Evolutionary conservation across 2,888 invertebrate genomes (phyloP).

Genomic region (Orthonevra nobilis): DNA sequence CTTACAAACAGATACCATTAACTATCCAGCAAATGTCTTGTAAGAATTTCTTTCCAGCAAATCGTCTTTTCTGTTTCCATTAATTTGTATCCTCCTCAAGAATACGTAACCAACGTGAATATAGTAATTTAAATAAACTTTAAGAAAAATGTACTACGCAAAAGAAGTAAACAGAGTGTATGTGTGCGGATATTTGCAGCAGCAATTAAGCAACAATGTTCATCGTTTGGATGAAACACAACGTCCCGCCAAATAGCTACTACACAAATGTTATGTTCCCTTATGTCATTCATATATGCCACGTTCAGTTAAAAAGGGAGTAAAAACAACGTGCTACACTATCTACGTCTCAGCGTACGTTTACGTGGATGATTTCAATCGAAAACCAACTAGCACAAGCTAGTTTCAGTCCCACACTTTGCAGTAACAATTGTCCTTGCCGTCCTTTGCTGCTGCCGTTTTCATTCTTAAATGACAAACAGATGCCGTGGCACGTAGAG

Average conservation of each 20-base stretch:
- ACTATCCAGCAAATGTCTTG: not conserved
- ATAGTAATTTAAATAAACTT: constrained; percentile 53
- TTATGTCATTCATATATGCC: constrained; percentile 28
- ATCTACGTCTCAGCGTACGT: not conserved
- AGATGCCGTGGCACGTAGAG: constrained; percentile 54
- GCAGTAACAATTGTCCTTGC: constrained; percentile 54
- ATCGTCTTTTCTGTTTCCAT: constrained; percentile 13
- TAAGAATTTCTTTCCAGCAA: not conserved
- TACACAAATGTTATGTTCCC: constrained; percentile 17
- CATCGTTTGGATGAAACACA: constrained; percentile 44
- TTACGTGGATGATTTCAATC: constrained; percentile 20
- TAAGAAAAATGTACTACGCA: constrained; percentile 2
- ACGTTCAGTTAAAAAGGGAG: not conserved
- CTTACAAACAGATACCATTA: not conserved
- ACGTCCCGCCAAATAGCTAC: constrained; percentile 54
- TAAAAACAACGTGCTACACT: constrained; percentile 24
- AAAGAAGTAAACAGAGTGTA: not conserved
- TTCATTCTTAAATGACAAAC: constrained; percentile 29
- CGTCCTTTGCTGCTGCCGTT: constrained; percentile 13
- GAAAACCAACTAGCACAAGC: no score
- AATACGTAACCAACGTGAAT: constrained; percentile 27
- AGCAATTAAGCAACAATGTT: constrained; percentile 60
- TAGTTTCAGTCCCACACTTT: not conserved
- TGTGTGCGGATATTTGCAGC: not conserved
- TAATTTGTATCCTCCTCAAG: not conserved